These are phyloP conservation scores for Cerceris rybyensis DNA, from an alignment of 2,888 invertebrate genomes.

Conservation along the genomic window DNA sequence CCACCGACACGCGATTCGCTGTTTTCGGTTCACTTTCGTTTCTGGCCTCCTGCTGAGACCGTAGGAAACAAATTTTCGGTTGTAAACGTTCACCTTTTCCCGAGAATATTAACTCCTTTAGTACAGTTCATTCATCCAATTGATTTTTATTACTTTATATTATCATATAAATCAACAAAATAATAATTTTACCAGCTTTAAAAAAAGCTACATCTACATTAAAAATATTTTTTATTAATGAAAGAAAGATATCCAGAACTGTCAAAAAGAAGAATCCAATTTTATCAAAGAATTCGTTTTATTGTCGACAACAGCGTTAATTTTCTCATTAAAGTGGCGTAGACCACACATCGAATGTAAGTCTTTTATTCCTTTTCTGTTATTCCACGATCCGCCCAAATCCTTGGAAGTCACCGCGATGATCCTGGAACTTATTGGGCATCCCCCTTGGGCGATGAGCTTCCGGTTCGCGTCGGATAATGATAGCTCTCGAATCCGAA, in stretches of 20 bases:
- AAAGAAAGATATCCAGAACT: slow-evolving; percentile 36
- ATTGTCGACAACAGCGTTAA: slow-evolving; percentile 29
- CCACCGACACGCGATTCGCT: slow-evolving; percentile 71
- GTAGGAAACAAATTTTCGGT: slow-evolving; percentile 72
- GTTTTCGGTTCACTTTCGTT: slow-evolving; percentile 58
- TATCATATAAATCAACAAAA: neutral
- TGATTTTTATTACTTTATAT: neutral
- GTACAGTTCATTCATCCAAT: slow-evolving; percentile 13
- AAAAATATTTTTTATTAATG: neutral
- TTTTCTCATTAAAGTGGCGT: slow-evolving; percentile 44
- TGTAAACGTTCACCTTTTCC: slow-evolving; percentile 68
- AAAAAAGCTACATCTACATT: neutral
- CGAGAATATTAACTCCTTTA: slow-evolving; percentile 36
- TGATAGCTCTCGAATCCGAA: slow-evolving; percentile 60
- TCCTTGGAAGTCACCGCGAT: slow-evolving; percentile 57
- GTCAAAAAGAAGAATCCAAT: slow-evolving; percentile 19
- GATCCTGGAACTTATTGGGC: slow-evolving; percentile 34
- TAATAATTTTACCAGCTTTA: neutral
- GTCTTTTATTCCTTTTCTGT: slow-evolving; percentile 43
- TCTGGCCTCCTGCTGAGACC: slow-evolving; percentile 68
- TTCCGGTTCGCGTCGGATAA: slow-evolving; percentile 68
- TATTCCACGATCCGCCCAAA: slow-evolving; percentile 32
- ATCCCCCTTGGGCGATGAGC: slow-evolving; percentile 41
- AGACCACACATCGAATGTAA: slow-evolving; percentile 39
- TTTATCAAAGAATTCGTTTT: slow-evolving; percentile 17